Conservation (phyloP, 2,797 vertebrate genomes). For the Acanthurus lineatus region DNA sequence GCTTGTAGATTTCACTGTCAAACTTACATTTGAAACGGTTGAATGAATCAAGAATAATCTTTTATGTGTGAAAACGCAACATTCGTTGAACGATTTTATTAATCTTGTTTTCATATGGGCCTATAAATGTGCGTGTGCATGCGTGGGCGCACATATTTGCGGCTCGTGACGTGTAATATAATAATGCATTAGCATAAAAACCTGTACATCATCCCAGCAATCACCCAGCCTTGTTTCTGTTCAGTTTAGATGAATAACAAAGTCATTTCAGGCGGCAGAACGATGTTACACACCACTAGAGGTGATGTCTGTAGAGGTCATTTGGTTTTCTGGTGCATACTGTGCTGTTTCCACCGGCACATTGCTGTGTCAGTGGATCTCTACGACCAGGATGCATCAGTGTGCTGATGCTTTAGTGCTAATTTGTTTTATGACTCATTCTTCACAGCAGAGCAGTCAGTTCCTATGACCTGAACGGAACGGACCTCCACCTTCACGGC, state of each 20-base stretch:
- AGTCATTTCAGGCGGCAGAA: conserved; percentile 36
- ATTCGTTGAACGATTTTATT: background rate
- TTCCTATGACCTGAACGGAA: conserved; percentile 14
- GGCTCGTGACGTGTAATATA: conserved; percentile 13
- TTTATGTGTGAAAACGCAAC: background rate
- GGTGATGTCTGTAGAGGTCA: conserved; percentile 73
- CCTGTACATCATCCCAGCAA: conserved; percentile 18
- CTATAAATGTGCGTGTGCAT: background rate
- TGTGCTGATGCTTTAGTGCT: conserved; percentile 61
- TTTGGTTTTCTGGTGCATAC: conserved; percentile 67
- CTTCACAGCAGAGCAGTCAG: conserved; percentile 41
- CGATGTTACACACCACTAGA: conserved; percentile 44
- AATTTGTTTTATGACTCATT: conserved; percentile 73
- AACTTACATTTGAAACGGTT: background rate
- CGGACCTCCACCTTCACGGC: background rate
- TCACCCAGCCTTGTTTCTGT: conserved; percentile 30
- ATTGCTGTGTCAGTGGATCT: conserved; percentile 69
- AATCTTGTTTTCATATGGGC: background rate
- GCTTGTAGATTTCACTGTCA: background rate
- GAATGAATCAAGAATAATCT: background rate
- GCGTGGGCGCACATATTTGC: background rate
- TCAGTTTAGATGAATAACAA: conserved; percentile 47
- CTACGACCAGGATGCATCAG: conserved; percentile 45
- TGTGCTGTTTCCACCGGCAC: conserved; percentile 60
- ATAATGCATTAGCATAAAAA: conserved; percentile 44